Evolutionary conservation across 2,797 vertebrate species (phyloP).

Genomic region (Pagetopsis macropterus): DNA sequence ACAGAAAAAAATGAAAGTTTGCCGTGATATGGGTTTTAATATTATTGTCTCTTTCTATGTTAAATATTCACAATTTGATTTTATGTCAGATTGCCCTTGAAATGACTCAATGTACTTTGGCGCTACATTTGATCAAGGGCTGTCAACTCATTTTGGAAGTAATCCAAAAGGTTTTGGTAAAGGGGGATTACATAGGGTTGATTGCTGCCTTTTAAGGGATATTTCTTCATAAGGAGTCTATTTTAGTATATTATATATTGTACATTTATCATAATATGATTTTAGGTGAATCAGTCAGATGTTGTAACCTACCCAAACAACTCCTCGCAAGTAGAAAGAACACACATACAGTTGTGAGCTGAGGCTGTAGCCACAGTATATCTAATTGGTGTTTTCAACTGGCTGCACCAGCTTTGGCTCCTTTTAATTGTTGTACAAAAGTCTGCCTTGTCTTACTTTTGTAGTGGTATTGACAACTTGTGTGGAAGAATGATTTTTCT

Average conservation of each 20-base stretch:
- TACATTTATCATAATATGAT: background rate
- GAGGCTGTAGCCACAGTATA: background rate
- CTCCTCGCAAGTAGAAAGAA: constrained; percentile 2
- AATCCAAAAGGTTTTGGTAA: background rate
- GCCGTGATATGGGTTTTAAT: background rate
- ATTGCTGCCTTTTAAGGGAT: background rate
- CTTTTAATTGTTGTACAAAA: constrained; percentile 9
- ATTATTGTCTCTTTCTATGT: background rate
- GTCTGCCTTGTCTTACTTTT: constrained; percentile 10
- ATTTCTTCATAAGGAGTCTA: background rate
- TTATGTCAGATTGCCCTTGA: constrained; percentile 2
- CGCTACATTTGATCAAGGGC: background rate
- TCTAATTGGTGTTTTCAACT: constrained; percentile 40
- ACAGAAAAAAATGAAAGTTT: background rate
- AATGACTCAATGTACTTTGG: background rate
- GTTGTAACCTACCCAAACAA: background rate
- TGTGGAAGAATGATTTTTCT: background rate
- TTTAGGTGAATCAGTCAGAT: background rate
- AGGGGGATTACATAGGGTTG: background rate
- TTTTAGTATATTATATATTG: background rate
- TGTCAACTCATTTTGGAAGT: background rate
- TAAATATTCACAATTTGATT: background rate
- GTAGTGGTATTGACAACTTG: background rate
- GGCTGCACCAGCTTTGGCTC: constrained; percentile 28
- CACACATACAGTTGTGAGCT: background rate